phyloP scores from a whole-genome alignment of 2,797 vertebrate genomes.

The Morus bassanus region DNA sequence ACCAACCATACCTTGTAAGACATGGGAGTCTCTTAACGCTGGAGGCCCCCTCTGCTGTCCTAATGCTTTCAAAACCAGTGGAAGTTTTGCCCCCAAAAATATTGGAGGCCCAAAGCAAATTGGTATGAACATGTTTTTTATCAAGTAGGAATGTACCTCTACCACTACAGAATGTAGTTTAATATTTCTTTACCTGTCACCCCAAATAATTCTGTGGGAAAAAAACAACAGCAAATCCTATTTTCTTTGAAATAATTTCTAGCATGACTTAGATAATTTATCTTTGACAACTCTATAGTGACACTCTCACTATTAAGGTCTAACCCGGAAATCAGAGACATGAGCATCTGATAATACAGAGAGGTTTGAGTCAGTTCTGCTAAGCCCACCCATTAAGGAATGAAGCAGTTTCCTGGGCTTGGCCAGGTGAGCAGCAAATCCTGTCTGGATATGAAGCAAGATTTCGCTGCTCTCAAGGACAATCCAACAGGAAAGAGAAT shows the following conservation, averaged over 20 bases:
- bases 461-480: not conserved
- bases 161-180: not conserved
- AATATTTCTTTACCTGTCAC: not conserved
- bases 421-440: not conserved
- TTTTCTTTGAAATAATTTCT: not conserved
- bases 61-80: not conserved
- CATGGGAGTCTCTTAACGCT: not conserved
- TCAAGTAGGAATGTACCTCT: not conserved
- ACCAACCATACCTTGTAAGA: not conserved
- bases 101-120: not conserved
- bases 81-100: not conserved
- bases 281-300: not conserved
- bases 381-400: not conserved
- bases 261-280: not conserved
- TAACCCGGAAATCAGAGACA: not conserved
- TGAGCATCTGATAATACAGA: not conserved
- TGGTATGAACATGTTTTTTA: fast-evolving
- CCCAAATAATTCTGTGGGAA: not conserved
- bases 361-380: not conserved
- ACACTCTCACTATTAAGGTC: not conserved
- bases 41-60: not conserved
- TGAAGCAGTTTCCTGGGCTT: not conserved
- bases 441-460: not conserved
- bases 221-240: not conserved
- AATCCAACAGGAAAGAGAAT: not conserved